These are phyloP conservation scores for Melanotaenia boesemani DNA, from an alignment of 2,797 vertebrate genomes.

Conservation along the genomic window DNA sequence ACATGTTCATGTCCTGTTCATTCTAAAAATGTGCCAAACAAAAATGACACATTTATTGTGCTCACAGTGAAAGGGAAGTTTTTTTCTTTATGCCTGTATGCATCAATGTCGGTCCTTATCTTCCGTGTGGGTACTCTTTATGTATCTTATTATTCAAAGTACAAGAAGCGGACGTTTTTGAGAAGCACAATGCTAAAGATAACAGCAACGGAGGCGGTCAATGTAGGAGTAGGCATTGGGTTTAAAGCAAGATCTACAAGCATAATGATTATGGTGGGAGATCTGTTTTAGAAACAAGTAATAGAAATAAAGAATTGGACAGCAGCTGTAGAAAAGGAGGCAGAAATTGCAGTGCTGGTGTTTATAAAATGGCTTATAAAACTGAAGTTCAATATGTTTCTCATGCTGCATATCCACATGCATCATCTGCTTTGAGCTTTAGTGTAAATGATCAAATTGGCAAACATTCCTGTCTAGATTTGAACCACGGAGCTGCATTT, in stretches of 20 bases:
- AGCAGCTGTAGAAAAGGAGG: background rate
- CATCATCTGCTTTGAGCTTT: background rate
- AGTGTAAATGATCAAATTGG: background rate
- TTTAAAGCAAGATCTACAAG: slow-evolving; percentile 8
- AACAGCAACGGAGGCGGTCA: background rate
- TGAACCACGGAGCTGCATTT: background rate
- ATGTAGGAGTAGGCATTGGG: background rate
- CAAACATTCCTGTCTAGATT: background rate
- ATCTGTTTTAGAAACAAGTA: slow-evolving; percentile 9
- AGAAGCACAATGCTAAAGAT: slow-evolving; percentile 14
- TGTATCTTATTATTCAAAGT: slow-evolving; percentile 16
- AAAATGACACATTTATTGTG: background rate
- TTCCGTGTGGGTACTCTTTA: slow-evolving; percentile 1
- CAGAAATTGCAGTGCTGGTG: background rate
- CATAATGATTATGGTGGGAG: background rate
- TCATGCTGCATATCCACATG: background rate
- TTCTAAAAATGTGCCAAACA: background rate
- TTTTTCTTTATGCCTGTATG: background rate
- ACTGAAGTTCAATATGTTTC: background rate
- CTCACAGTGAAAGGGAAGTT: background rate
- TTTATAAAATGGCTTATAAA: background rate
- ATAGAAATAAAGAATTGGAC: background rate
- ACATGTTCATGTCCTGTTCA: background rate
- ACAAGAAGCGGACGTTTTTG: slow-evolving; percentile 8
- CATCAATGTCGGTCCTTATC: background rate